Conservation (phyloP, 2,797 vertebrate genomes). For the Hydrophis major region DNA sequence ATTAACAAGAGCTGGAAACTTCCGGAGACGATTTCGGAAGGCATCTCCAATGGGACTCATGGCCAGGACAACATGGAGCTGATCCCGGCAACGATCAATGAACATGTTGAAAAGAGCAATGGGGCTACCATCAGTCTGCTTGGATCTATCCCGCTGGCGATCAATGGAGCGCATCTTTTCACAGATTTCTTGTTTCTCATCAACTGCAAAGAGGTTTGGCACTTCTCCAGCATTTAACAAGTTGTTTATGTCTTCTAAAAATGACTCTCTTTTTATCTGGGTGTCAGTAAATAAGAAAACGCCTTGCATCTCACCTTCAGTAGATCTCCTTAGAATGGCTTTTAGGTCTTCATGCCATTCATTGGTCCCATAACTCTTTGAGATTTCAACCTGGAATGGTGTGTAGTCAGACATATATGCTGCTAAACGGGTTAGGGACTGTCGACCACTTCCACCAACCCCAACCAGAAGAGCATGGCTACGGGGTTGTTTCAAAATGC, state of each 20-base stretch:
- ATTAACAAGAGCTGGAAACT: slow-evolving; percentile 74
- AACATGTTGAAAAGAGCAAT: slow-evolving; percentile 91
- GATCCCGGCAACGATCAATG: slow-evolving; percentile 84
- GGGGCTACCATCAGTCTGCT: slow-evolving; percentile 86
- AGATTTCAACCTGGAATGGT: slow-evolving; percentile 87
- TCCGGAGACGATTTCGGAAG: slow-evolving; percentile 83
- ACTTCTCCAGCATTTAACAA: slow-evolving; percentile 90
- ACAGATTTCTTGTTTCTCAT: slow-evolving; percentile 89
- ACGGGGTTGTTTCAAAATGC: slow-evolving; percentile 86
- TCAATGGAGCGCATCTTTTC: slow-evolving; percentile 86
- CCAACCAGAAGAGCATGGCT: slow-evolving; percentile 88
- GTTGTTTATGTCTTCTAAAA: slow-evolving; percentile 89
- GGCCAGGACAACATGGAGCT: slow-evolving; percentile 86
- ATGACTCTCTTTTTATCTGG: slow-evolving; percentile 89
- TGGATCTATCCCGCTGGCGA: slow-evolving; percentile 80
- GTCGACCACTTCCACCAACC: slow-evolving; percentile 87
- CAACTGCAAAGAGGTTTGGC: slow-evolving; percentile 84
- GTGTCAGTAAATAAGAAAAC: slow-evolving; percentile 90
- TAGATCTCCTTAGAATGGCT: slow-evolving; percentile 79
- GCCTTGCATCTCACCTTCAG: slow-evolving; percentile 79
- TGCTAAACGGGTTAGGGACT: slow-evolving; percentile 86
- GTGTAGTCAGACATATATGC: slow-evolving; percentile 85
- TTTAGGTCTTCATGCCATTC: slow-evolving; percentile 91
- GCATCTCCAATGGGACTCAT: slow-evolving; percentile 93
- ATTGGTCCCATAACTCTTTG: slow-evolving; percentile 78